Conservation (phyloP, 2,888 invertebrate species). For the Marronus borbonicus region DNA sequence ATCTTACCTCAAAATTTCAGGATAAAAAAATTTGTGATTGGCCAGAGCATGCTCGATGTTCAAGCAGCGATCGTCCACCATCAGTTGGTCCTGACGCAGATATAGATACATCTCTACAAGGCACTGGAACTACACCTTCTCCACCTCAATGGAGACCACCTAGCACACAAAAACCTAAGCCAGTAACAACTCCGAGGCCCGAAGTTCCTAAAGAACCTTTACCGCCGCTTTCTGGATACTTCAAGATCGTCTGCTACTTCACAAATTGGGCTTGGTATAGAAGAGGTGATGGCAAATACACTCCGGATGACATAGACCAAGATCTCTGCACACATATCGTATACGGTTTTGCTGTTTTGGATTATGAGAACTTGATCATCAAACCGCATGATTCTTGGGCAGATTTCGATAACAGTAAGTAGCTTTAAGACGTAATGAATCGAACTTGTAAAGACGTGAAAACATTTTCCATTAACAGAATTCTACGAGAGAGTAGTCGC, state of each 20-base stretch:
- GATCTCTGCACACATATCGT: slow-evolving; percentile 93
- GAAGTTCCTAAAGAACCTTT: slow-evolving; percentile 70
- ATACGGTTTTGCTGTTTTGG: slow-evolving; percentile 94
- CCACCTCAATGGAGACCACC: slow-evolving; percentile 51
- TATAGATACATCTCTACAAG: slow-evolving; percentile 48
- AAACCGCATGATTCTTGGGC: slow-evolving; percentile 93
- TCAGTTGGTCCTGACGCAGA: slow-evolving; percentile 44
- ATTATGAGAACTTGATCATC: slow-evolving; percentile 83
- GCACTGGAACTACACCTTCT: slow-evolving; percentile 43
- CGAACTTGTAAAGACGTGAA: neutral
- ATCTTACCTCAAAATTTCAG: slow-evolving; percentile 61
- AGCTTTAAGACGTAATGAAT: no score
- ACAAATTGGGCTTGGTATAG: slow-evolving; percentile 97
- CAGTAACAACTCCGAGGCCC: slow-evolving; percentile 64
- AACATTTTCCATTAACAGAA: slow-evolving; percentile 69
- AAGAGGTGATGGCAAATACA: slow-evolving; percentile 85
- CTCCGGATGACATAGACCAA: slow-evolving; percentile 89
- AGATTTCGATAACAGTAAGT: slow-evolving; percentile 88
- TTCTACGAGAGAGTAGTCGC: slow-evolving; percentile 89
- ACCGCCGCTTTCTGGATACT: slow-evolving; percentile 77
- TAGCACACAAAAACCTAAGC: slow-evolving; percentile 54
- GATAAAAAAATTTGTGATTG: slow-evolving; percentile 81
- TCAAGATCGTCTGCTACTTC: slow-evolving; percentile 91
- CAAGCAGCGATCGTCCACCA: slow-evolving; percentile 54
- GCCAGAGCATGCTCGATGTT: slow-evolving; percentile 78